Evolutionary conservation across 2,888 invertebrate species (phyloP).

Genomic region (Polia nebulosa): DNA sequence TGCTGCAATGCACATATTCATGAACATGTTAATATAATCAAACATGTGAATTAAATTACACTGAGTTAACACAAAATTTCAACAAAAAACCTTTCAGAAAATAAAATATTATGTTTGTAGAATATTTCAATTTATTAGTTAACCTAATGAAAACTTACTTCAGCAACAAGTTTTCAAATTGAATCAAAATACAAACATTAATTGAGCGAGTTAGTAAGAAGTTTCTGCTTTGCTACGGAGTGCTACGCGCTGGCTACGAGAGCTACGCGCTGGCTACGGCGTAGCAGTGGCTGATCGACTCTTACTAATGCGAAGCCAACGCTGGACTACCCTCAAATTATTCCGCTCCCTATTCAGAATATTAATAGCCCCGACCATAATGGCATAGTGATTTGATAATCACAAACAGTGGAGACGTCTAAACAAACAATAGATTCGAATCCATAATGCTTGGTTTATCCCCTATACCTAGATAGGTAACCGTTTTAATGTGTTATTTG

Average conservation of each 20-base stretch:
- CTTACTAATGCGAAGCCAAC: slow-evolving; percentile 47
- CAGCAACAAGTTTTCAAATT: slow-evolving; percentile 36
- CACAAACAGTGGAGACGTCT: slow-evolving; percentile 68
- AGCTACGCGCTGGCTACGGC: slow-evolving; percentile 25
- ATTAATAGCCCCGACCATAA: slow-evolving; percentile 76
- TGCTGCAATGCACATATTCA: slow-evolving; percentile 1
- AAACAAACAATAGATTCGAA: slow-evolving; percentile 65
- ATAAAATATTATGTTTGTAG: slow-evolving; percentile 14
- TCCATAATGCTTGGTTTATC: slow-evolving; percentile 43
- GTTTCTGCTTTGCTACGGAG: slow-evolving; percentile 50
- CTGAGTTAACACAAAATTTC: background rate
- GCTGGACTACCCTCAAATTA: slow-evolving; percentile 77
- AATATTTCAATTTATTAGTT: slow-evolving; percentile 26
- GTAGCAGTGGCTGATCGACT: slow-evolving; percentile 46
- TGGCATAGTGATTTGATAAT: slow-evolving; percentile 77
- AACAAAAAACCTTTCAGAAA: background rate
- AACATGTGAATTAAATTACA: slow-evolving; percentile 13
- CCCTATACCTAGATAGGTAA: slow-evolving; percentile 21
- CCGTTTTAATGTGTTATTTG: slow-evolving; percentile 38
- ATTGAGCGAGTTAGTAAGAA: slow-evolving; percentile 41
- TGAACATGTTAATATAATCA: slow-evolving; percentile 1
- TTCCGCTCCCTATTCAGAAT: slow-evolving; percentile 77
- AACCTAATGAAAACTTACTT: slow-evolving; percentile 23
- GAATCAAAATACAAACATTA: slow-evolving; percentile 45
- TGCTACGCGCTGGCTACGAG: slow-evolving; percentile 55